Evolutionary conservation across 2,888 invertebrate genomes (phyloP).

Genomic region (Agriopis aurantiaria): DNA sequence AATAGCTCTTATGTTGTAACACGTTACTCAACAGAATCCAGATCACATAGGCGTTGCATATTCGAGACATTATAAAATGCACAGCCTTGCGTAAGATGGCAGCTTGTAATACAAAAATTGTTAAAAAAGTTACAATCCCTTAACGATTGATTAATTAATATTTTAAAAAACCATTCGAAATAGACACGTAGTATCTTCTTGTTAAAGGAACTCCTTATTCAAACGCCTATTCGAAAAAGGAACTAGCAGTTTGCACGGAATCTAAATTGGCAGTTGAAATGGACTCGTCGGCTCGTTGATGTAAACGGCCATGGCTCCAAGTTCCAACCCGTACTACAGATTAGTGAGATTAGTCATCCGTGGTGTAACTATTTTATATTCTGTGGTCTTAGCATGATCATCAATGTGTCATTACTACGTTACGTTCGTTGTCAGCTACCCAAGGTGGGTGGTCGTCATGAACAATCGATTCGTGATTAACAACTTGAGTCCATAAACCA

Average conservation of each 20-base stretch:
- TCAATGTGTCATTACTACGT: conserved; percentile 27
- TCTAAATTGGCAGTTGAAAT: conserved; percentile 66
- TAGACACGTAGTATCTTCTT: conserved; percentile 18
- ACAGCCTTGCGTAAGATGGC: conserved; percentile 25
- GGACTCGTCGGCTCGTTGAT: conserved; percentile 60
- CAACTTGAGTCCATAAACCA: neutral
- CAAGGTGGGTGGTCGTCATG: conserved; percentile 26
- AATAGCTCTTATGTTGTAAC: conserved; percentile 40
- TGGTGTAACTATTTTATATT: conserved; percentile 44
- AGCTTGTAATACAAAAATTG: conserved; percentile 15
- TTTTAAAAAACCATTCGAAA: neutral
- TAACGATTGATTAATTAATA: neutral
- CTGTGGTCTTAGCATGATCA: conserved; percentile 35
- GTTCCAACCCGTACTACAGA: conserved; percentile 51
- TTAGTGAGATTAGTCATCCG: conserved; percentile 63
- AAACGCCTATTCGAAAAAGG: conserved; percentile 62
- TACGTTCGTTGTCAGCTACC: conserved; percentile 47
- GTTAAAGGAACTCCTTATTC: conserved; percentile 37
- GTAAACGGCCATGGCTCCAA: conserved; percentile 59
- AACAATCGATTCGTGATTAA: conserved; percentile 40
- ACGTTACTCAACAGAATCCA: conserved; percentile 36
- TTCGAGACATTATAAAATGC: conserved; percentile 28
- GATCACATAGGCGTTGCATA: conserved; percentile 38
- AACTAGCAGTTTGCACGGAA: conserved; percentile 67
- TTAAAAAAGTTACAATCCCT: conserved; percentile 11